phyloP scores from a whole-genome alignment of 2,113 vertebrate genomes.

The Entosphenus tridentatus region DNA sequence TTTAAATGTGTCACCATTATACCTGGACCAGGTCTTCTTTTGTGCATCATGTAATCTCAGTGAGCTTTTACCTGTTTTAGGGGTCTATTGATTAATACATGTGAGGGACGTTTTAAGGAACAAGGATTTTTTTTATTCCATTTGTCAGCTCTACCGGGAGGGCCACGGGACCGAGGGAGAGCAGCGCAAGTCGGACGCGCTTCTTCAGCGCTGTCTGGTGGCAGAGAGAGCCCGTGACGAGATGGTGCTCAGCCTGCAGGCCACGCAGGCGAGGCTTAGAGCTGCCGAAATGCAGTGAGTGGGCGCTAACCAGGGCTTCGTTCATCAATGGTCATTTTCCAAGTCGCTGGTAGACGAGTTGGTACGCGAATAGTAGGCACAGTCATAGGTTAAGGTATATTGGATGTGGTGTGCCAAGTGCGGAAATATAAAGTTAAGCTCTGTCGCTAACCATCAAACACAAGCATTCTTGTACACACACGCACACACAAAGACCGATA shows the following conservation, averaged over 20 bases:
- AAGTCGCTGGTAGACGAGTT: no score
- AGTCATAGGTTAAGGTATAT: no score
- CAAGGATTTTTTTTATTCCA: no score
- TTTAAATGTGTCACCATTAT: no score
- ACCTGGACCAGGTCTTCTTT: no score
- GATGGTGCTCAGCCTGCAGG: conserved; percentile 40
- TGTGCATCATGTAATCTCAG: no score
- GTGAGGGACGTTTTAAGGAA: no score
- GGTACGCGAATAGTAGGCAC: no score
- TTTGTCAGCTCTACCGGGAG: conserved; percentile 39
- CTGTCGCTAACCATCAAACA: background rate
- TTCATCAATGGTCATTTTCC: background rate
- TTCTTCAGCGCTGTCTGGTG: conserved; percentile 50
- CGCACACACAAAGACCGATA: background rate
- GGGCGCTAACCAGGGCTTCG: conserved; percentile 4
- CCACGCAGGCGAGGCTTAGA: conserved; percentile 44
- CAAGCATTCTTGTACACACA: background rate
- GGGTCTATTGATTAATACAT: no score
- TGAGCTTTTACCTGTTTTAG: no score
- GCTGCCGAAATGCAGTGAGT: conserved; percentile 64
- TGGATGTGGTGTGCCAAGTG: conserved; percentile 6
- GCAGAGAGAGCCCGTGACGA: conserved; percentile 52
- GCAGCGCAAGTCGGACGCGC: conserved; percentile 43
- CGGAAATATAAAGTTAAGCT: background rate
- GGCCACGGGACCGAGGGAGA: conserved; percentile 31